These are phyloP conservation scores for Poecilia gillii DNA, from an alignment of 2,797 vertebrate species.

Conservation along the genomic window DNA sequence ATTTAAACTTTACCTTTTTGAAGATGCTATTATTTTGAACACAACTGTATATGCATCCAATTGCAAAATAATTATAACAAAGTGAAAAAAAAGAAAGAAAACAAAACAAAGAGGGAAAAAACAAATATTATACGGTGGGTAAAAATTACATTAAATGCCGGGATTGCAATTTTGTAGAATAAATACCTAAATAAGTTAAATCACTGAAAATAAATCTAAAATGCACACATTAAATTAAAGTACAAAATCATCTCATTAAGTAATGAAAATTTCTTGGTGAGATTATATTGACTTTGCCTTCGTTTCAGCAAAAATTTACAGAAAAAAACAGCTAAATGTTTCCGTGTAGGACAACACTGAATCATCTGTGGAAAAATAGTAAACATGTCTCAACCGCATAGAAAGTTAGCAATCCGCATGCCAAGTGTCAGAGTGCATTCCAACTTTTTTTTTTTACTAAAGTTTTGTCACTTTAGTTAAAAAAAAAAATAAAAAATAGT, in stretches of 20 bases:
- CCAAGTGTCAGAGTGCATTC: constrained; percentile 65
- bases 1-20: not conserved
- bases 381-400: constrained; percentile 44
- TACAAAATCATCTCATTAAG: not conserved
- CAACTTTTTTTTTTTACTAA: not conserved
- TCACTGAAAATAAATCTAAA: not conserved
- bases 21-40: not conserved
- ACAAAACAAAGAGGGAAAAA: too few relatives aligned
- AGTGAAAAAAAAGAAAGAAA: not conserved
- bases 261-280: not conserved
- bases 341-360: not conserved
- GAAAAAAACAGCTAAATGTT: constrained; percentile 12
- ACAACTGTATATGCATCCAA: not conserved
- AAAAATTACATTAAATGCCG: not conserved
- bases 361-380: constrained; percentile 23
- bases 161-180: not conserved
- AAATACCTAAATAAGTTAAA: not conserved
- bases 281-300: not conserved
- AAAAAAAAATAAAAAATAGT: constrained; percentile 11
- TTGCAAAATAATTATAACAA: not conserved
- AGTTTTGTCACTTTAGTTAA: too few relatives aligned
- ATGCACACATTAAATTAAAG: not conserved
- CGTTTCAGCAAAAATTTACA: not conserved
- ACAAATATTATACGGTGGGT: not conserved
- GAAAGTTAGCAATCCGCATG: constrained; percentile 47